Percentiles rank a stretch among this genome's conserved stretches.
Conservation (phyloP, 2,888 invertebrate genomes). For the Cantharis rustica region DNA sequence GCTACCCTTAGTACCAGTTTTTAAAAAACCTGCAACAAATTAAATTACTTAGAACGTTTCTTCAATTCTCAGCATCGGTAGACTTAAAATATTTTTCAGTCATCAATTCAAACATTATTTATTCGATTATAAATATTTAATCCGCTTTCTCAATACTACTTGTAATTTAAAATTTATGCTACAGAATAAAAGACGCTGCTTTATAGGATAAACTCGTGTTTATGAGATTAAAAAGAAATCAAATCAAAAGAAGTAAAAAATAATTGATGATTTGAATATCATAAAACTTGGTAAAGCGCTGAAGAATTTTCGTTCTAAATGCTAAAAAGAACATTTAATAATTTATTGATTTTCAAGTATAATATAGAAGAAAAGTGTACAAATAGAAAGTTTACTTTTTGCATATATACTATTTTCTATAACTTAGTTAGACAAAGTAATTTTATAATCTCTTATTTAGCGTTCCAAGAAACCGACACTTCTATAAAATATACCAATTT, state of each 20-base stretch:
- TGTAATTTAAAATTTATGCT: not conserved
- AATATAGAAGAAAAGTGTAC: not conserved
- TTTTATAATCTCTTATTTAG: not conserved
- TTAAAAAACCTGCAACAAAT: slow-evolving; percentile 77
- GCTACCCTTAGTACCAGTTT: slow-evolving; percentile 86
- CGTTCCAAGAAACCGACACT: not conserved
- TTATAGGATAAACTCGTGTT: not conserved
- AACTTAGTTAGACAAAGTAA: not conserved
- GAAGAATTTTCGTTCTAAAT: not conserved
- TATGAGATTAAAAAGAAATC: not conserved
- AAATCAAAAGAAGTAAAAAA: not conserved
- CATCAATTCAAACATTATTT: not conserved
- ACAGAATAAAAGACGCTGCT: not conserved
- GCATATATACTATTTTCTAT: not conserved
- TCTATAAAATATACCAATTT: not conserved
- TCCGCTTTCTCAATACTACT: not conserved
- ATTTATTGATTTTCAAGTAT: not conserved
- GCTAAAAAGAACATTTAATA: not conserved
- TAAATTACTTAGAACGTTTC: not conserved
- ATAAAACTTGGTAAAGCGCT: not conserved
- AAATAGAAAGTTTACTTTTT: not conserved
- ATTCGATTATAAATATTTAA: not conserved
- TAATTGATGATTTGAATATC: not conserved
- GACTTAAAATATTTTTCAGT: not conserved
- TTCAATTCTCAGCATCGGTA: not conserved